phyloP scores from a whole-genome alignment of 2,113 vertebrate species.

The Synodontis membranacea region DNA sequence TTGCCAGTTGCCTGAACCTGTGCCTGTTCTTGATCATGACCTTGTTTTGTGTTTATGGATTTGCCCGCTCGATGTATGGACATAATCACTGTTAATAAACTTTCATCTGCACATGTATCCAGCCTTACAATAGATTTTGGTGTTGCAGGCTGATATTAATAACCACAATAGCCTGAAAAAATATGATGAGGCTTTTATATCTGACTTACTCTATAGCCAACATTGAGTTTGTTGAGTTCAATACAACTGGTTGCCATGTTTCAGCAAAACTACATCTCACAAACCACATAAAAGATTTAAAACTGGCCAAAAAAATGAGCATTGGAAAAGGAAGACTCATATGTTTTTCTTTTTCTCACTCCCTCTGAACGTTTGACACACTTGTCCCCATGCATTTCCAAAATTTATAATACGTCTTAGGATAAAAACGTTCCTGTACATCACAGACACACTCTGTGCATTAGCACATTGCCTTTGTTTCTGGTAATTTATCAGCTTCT shows the following conservation, averaged over 20 bases:
- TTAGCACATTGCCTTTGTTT: not conserved
- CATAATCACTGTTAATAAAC: too few species aligned
- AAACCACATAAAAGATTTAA: not conserved
- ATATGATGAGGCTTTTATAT: not conserved
- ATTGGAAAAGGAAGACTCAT: not conserved
- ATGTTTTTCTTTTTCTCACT: not conserved
- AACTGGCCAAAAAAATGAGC: not conserved
- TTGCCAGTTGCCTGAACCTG: too few species aligned
- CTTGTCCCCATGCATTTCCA: not conserved
- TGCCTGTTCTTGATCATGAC: too few species aligned
- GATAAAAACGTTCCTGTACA: not conserved
- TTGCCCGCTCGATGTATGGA: too few species aligned
- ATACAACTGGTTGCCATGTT: not conserved
- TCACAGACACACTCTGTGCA: not conserved
- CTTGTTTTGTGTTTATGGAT: too few species aligned
- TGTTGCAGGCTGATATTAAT: too few species aligned
- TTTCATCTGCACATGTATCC: too few species aligned
- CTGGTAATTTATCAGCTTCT: not conserved
- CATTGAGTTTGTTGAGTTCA: too few species aligned
- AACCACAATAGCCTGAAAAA: not conserved
- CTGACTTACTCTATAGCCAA: not conserved
- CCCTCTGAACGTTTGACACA: too few species aligned
- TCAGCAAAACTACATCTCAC: not conserved
- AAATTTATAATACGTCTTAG: not conserved
- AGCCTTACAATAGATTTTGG: too few species aligned